Evolutionary conservation across 2,113 vertebrate species (phyloP), one percentile per base, ranked within the genome.

Genomic region (Petaurus breviceps): DNA sequence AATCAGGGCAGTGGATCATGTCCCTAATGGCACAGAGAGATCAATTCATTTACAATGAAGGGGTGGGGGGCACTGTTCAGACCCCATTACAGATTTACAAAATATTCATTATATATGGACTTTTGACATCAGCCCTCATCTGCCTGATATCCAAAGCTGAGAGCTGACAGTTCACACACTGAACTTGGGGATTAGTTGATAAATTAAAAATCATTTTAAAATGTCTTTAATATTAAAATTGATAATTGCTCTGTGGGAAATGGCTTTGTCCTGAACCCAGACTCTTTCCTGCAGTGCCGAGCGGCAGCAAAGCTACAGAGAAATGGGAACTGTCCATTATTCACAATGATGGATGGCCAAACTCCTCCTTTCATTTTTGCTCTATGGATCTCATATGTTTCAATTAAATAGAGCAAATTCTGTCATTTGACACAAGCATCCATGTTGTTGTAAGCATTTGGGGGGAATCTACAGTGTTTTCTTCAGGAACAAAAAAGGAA

Each of bases 171-270:
- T 93, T 96, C 96, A 94, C 97, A 94, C 95, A 54, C 96, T 92
- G 95, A 97, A 97, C 97, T 96, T 92, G 24, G 92, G 93, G 95
- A 93, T 95, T 55, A 93, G 97, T 96, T 98, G 98, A 98, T 98
- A 98, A 98, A 98, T 98, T 97, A 98, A 98, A 98, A 98, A 98
- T 98, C 97, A 97, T 97, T 97, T 97, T 97, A 98, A 98, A 98
- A 95, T 98, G 68, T 84, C 68, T 84, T 98, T 98, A 98, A 98
- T 98, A 98, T 97, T 97, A 97, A 97, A 98, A 98, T 98, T 98
- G 98, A 98, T 98, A 98, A 97, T 98, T 98, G 95, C 97, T 98
- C 95, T 97, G 95, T 98, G 97, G 97, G 97, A 98, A 98, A 98
- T 98, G 97, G 97, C 98, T 98, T 98, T 97, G 97, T 90, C 97